Evolutionary conservation across 53 echinoderm and acorn worm genomes (phyloP).

Genomic region (Stichopus horrens): DNA sequence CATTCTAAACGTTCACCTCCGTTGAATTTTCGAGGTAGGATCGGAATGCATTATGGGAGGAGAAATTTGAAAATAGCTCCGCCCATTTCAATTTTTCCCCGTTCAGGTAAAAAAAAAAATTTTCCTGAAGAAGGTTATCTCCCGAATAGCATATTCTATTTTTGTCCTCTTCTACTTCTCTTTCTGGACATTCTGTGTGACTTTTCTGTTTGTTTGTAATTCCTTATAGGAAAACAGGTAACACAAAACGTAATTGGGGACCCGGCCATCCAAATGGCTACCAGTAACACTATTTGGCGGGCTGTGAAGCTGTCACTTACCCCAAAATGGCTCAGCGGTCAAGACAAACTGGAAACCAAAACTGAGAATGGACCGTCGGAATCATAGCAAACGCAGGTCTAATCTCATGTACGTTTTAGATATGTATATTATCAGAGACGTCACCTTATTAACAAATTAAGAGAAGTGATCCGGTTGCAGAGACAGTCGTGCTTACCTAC

Average conservation of each 20-base stretch:
- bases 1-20: too few relatives aligned
- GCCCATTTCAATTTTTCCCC: too few relatives aligned
- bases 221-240: slow-evolving; percentile 69
- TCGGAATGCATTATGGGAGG: too few relatives aligned
- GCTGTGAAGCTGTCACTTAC: slow-evolving; percentile 70
- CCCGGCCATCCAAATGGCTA: slow-evolving; percentile 69
- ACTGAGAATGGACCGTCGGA: neutral
- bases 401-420: neutral
- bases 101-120: too few relatives aligned
- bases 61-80: too few relatives aligned
- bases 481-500: too few relatives aligned
- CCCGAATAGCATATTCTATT: too few relatives aligned
- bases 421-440: neutral
- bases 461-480: too few relatives aligned
- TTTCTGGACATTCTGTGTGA: neutral
- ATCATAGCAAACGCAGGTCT: neutral
- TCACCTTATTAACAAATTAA: too few relatives aligned
- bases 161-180: too few relatives aligned
- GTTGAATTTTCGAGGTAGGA: too few relatives aligned
- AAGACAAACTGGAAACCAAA: neutral
- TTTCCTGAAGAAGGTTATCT: too few relatives aligned
- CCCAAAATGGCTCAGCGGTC: slow-evolving; percentile 65
- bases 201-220: neutral
- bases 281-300: slow-evolving; percentile 71
- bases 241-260: slow-evolving; percentile 74